Conservation (phyloP, 2,797 vertebrate species). For the Siniperca scherzeri region DNA sequence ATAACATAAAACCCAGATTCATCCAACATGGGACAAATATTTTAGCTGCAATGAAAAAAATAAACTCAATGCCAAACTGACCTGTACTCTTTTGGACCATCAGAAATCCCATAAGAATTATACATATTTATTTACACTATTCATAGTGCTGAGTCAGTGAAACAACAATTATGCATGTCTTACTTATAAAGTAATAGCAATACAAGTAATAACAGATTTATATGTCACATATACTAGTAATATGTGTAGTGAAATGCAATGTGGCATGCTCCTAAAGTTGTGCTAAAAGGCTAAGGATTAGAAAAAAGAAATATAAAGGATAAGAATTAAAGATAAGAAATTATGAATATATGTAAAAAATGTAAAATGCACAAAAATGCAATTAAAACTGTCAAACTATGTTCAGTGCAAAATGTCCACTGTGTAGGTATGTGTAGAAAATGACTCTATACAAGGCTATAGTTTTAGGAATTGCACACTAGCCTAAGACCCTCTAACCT, state of each 20-base stretch:
- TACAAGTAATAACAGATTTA: not conserved
- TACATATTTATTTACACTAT: not conserved
- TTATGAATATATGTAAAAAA: not conserved
- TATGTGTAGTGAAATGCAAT: not conserved
- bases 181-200: not conserved
- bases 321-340: not conserved
- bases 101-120: not conserved
- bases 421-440: not conserved
- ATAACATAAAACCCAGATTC: conserved; percentile 2
- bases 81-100: not conserved
- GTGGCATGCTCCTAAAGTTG: not conserved
- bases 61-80: not conserved
- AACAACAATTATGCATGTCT: not conserved
- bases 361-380: not conserved
- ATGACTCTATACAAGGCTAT: conserved; percentile 17
- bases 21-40: conserved; percentile 9
- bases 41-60: not conserved
- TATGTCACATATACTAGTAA: not conserved
- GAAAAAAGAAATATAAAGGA: not conserved
- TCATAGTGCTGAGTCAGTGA: not conserved
- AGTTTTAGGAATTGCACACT: conserved; percentile 43
- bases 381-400: not conserved
- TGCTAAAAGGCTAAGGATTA: not conserved
- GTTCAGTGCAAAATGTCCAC: not conserved
- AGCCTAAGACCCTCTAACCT: conserved; percentile 24